Conservation (phyloP, 2,888 invertebrate genomes). For the Troglohyphantes excavatus region DNA sequence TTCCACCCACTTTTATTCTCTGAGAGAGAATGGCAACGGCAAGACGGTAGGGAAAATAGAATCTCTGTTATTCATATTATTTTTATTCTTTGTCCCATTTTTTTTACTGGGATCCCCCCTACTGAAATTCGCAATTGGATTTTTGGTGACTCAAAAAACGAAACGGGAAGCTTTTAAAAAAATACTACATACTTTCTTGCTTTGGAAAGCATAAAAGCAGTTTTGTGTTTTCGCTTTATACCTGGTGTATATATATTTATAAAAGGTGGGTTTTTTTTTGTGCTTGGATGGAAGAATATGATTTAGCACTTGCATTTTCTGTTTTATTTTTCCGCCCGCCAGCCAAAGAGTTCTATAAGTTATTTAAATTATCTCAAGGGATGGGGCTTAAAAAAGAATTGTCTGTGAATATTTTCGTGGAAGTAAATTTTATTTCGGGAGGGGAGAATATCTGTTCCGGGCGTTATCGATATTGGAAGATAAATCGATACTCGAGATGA, state of each 20-base stretch:
- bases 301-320: background rate
- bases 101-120: no score
- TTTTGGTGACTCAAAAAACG: background rate
- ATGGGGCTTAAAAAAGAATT: background rate
- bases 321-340: background rate
- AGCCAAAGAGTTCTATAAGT: background rate
- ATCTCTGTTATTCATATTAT: no score
- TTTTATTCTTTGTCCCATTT: no score
- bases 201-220: background rate
- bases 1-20: background rate
- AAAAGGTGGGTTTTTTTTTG: background rate
- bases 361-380: conserved; percentile 1
- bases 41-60: background rate
- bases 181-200: background rate
- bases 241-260: background rate
- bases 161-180: background rate
- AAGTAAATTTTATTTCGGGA: no score
- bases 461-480: background rate
- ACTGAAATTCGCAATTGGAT: conserved; percentile 1
- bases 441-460: background rate
- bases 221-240: conserved; percentile 5
- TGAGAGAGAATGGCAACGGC: background rate
- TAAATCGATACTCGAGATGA: background rate
- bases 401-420: background rate
- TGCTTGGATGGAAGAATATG: background rate